Base-by-base conservation (phyloP, 2,113 vertebrate species). In the Thunnus thynnus region DNA sequence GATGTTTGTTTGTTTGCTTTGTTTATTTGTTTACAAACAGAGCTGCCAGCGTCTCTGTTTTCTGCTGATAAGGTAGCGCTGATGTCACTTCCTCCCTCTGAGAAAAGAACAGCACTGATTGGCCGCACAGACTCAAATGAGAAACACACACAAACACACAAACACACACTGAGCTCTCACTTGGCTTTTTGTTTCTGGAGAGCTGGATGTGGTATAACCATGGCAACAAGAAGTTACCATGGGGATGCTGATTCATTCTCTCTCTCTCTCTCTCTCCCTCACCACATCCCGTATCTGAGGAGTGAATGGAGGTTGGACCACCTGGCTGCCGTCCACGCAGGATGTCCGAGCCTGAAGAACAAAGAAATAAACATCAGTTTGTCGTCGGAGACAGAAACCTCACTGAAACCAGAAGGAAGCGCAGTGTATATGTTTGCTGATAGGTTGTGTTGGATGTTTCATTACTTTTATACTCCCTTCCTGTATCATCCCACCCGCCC, bases 11-110 rank as follows among this genome's bases (percentile, higher is more conserved):
- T 30, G 27, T 30, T 30, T 30, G 27, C 27, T 30, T 36, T 36
- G 32, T 36, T 36, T 36, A 36, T 36, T 36, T 36, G 32, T 36
- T 36, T 36, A 36, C 32, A 36, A 36, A 36, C 32, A 36, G 32
- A 36, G 7, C 32, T 36, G 32, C 32, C 7, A 36, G 32, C 32
- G 22, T 72, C 72, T 75, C 72, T 75, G 60, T 46, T 64, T 54
- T 44, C 1, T 44, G 62, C 20, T 47, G 73, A 76, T 76, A 65
- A 65, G 36, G 13, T 36, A 12, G 61, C 2, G 2, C 16, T 77
- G 74, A 67, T 68, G 74, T 77, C 74, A 77, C 54, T 77, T 77
- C 74, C 64, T 77, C 63, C 74, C 32, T 51, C 18, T 50, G 63
- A 60, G 55, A 77, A 27, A 55, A 69, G 32, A 69, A 20, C 58